phyloP scores from a whole-genome alignment of 2,888 invertebrate species.

The Ethmia dodecea region DNA sequence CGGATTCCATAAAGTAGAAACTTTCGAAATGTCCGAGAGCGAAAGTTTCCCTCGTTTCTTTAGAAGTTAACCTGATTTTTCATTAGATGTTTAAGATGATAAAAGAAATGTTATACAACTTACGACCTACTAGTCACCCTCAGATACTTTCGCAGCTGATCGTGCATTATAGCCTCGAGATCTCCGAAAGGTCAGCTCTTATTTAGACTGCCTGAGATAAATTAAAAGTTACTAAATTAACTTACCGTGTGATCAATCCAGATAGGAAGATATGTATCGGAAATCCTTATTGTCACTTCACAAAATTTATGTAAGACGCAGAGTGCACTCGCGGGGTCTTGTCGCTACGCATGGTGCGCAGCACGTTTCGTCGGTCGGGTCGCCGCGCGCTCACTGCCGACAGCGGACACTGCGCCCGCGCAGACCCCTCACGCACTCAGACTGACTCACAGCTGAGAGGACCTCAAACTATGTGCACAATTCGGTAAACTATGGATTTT shows the following conservation, averaged over 20 bases:
- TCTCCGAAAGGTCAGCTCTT: constrained; percentile 29
- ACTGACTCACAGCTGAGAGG: constrained; percentile 19
- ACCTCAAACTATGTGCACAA: not conserved
- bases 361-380: constrained; percentile 47
- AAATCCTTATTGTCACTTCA: constrained; percentile 66
- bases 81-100: not conserved
- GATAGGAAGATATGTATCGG: constrained; percentile 17
- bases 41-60: constrained; percentile 28
- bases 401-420: constrained; percentile 19
- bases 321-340: constrained; percentile 53
- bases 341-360: constrained; percentile 53
- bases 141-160: constrained; percentile 63
- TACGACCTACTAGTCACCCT: constrained; percentile 25
- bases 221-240: constrained; percentile 4
- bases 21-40: constrained; percentile 55
- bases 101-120: constrained; percentile 27
- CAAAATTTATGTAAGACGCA: constrained; percentile 42
- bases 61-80: not conserved
- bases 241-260: constrained; percentile 33
- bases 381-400: constrained; percentile 57
- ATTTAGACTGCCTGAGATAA: not conserved
- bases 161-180: constrained; percentile 27
- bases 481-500: constrained; percentile 3
- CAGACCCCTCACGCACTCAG: constrained; percentile 26
- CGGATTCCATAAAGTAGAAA: constrained; percentile 25